These are phyloP conservation scores for Coptotermes formosanus DNA, from an alignment of 1,140 invertebrate species.

Conservation along the genomic window DNA sequence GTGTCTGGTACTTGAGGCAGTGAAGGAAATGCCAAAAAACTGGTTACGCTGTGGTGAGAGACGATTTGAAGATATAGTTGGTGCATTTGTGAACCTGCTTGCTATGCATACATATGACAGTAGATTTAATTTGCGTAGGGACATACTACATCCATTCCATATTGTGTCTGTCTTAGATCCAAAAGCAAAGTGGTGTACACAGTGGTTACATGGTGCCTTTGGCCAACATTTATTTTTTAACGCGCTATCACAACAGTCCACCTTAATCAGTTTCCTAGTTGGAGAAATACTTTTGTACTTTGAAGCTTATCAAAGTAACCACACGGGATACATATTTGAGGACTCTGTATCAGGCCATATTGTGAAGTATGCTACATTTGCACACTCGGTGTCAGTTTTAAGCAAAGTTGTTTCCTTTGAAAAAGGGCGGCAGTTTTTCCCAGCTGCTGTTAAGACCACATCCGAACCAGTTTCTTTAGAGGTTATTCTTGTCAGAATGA, in stretches of 20 bases:
- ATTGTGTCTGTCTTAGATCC: conserved; percentile 21
- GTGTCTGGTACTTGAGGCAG: neutral
- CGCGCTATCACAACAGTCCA: neutral
- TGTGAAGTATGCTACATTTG: conserved; percentile 21
- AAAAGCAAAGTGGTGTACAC: conserved; percentile 22
- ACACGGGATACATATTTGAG: neutral
- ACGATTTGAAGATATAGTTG: conserved; percentile 21
- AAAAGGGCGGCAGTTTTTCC: neutral
- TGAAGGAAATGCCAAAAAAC: conserved; percentile 22
- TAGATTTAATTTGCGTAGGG: neutral
- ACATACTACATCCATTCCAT: conserved; percentile 1
- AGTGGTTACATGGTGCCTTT: conserved; percentile 24
- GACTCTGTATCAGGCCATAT: neutral
- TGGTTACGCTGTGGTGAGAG: conserved; percentile 24
- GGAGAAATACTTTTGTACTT: neutral
- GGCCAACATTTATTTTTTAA: conserved; percentile 20
- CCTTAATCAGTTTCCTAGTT: neutral
- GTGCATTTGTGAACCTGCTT: neutral
- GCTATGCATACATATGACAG: conserved; percentile 21
- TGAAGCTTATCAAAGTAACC: neutral
- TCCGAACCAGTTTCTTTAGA: neutral
- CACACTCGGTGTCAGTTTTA: neutral
- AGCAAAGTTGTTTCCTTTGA: neutral
- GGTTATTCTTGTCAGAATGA: neutral
- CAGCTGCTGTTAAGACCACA: neutral